These are phyloP conservation scores for Heliconius hewitsoni DNA, from an alignment of 1,140 invertebrate species.

Conservation along the genomic window DNA sequence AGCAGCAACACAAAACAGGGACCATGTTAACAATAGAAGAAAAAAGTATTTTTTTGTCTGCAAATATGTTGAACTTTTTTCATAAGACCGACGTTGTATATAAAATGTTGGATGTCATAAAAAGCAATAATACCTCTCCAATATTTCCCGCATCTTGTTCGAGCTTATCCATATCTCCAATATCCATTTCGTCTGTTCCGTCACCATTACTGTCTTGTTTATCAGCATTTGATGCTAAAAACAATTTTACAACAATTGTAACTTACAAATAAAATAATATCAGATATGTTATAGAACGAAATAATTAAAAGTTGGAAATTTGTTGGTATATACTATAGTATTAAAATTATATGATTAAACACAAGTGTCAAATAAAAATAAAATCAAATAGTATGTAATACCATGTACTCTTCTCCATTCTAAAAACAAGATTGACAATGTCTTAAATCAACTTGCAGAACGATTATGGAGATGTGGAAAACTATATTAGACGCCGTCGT, in stretches of 20 bases:
- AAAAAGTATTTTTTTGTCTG: too few species aligned
- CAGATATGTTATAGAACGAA: not conserved
- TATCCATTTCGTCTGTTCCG: constrained; percentile 86
- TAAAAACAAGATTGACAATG: constrained; percentile 71
- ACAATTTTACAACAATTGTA: not conserved
- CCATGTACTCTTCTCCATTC: constrained; percentile 66
- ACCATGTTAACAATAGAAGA: too few species aligned
- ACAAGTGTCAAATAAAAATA: constrained; percentile 6
- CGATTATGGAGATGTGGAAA: constrained; percentile 56
- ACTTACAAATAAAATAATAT: not conserved
- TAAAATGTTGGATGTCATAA: not conserved
- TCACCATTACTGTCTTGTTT: constrained; percentile 62
- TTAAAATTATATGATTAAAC: not conserved
- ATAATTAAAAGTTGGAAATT: not conserved
- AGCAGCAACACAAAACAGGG: too few species aligned
- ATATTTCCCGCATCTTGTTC: constrained; percentile 87
- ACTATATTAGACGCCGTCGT: not conserved
- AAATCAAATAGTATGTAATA: constrained; percentile 21
- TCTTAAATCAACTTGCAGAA: constrained; percentile 75
- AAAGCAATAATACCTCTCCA: constrained; percentile 82
- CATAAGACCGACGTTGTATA: not conserved
- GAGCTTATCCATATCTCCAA: constrained; percentile 91
- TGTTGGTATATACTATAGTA: constrained; percentile 34
- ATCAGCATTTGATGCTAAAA: constrained; percentile 39
- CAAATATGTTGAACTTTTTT: not conserved